Conservation (phyloP, 2,113 vertebrate species). For the Elgaria multicarinata region DNA sequence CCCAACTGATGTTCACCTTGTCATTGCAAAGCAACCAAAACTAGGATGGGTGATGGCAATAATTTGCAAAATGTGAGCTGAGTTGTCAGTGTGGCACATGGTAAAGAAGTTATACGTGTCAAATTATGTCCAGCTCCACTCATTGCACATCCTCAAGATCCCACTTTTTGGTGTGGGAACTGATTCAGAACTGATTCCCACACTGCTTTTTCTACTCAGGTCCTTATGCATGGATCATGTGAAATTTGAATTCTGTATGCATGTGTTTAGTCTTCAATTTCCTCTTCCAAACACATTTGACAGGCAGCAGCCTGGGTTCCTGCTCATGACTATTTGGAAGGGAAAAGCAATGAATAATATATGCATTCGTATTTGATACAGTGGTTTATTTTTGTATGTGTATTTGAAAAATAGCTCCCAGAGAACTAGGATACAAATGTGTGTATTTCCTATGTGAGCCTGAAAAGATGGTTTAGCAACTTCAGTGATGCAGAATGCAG, state of each 20-base stretch:
- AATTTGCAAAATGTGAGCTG: not conserved
- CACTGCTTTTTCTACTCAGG: not conserved
- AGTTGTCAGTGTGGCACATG: not conserved
- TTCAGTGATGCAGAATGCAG: no score
- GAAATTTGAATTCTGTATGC: not conserved
- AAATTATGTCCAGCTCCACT: not conserved
- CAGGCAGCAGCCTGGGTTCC: not conserved
- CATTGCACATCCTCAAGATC: not conserved
- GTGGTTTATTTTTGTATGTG: not conserved
- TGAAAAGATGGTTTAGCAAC: no score
- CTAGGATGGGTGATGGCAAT: not conserved
- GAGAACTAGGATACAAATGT: not conserved
- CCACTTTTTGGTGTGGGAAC: not conserved
- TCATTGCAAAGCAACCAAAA: not conserved
- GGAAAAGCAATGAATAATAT: not conserved
- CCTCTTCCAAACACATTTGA: not conserved
- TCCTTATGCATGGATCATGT: not conserved
- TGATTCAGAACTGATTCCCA: not conserved
- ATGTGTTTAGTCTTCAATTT: not conserved
- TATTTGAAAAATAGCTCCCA: not conserved
- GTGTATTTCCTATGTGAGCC: not conserved
- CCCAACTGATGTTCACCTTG: not conserved
- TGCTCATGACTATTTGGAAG: not conserved
- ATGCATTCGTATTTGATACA: not conserved
- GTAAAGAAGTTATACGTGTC: not conserved